These are phyloP conservation scores for Oreochromis spilurus DNA, from an alignment of 2,113 vertebrate genomes.

Conservation along the genomic window DNA sequence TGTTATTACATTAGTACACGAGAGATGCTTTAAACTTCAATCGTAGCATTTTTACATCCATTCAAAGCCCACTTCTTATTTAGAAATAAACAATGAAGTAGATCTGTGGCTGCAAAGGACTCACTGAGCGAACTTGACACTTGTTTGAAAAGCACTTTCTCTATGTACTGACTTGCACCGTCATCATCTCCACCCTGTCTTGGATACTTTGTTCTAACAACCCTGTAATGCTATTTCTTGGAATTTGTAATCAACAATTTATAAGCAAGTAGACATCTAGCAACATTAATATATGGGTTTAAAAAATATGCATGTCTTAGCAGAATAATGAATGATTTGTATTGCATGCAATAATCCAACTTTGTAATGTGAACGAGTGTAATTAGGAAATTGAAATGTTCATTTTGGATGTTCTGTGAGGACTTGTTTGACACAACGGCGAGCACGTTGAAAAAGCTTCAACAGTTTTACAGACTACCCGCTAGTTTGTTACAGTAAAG, in stretches of 20 bases:
- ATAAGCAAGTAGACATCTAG: slow-evolving; percentile 36
- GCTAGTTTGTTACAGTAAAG: neutral
- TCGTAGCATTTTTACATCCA: slow-evolving; percentile 37
- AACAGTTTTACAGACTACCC: neutral
- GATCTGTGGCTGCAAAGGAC: slow-evolving; percentile 31
- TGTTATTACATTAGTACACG: neutral
- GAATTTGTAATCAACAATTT: slow-evolving; percentile 52
- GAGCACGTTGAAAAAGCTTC: neutral
- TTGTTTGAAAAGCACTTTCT: slow-evolving; percentile 55
- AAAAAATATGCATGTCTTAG: slow-evolving; percentile 73
- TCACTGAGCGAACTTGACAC: slow-evolving; percentile 25
- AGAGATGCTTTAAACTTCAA: slow-evolving; percentile 13
- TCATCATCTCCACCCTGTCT: slow-evolving; percentile 28
- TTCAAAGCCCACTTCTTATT: neutral
- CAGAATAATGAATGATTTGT: slow-evolving; percentile 66
- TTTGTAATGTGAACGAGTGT: slow-evolving; percentile 66
- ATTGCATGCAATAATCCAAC: slow-evolving; percentile 79
- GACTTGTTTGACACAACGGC: slow-evolving; percentile 13
- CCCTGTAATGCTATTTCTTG: slow-evolving; percentile 31
- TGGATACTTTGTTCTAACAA: slow-evolving; percentile 44
- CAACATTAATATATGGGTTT: slow-evolving; percentile 56
- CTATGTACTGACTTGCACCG: slow-evolving; percentile 29
- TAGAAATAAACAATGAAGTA: slow-evolving; percentile 8
- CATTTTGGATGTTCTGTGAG: slow-evolving; percentile 39
- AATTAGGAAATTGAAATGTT: slow-evolving; percentile 43